A percentile compares a stretch with the other conserved stretches of the same genome.
Conservation (phyloP, 1,140 invertebrate species). For the Bombus ignitus region DNA sequence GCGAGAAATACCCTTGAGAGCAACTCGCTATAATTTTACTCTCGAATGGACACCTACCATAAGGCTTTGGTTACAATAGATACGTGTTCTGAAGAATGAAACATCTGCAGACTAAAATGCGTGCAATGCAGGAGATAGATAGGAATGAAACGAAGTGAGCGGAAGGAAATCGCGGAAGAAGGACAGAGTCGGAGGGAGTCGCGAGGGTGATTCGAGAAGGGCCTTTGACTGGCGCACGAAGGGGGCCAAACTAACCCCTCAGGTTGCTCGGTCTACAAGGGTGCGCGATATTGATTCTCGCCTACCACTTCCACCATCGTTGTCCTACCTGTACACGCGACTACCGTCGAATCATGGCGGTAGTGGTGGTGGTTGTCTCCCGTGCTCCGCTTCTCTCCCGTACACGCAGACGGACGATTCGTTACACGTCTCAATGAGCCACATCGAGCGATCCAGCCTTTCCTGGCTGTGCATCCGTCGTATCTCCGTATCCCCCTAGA, state of each 20-base stretch:
- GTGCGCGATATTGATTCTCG: slow-evolving; percentile 74
- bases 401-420: slow-evolving; percentile 53
- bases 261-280: slow-evolving; percentile 64
- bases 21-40: no score
- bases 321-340: slow-evolving; percentile 31
- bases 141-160: not conserved
- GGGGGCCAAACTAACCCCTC: slow-evolving; percentile 63
- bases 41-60: no score
- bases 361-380: slow-evolving; percentile 42
- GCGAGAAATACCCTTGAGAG: no score
- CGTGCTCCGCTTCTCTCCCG: slow-evolving; percentile 34
- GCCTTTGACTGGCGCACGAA: slow-evolving; percentile 67
- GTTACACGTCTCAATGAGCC: slow-evolving; percentile 69
- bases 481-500: not conserved
- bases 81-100: no score
- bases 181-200: not conserved
- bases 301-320: slow-evolving; percentile 56
- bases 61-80: no score
- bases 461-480: not conserved
- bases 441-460: slow-evolving; percentile 45
- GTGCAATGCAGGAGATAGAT: not conserved
- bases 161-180: not conserved
- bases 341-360: not conserved
- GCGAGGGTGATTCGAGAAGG: slow-evolving; percentile 23
- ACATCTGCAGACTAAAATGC: not conserved